A percentile compares a stretch with the other conserved stretches of the same genome.
phyloP scores from a whole-genome alignment of 2,888 invertebrate species.

The Marronus borbonicus region DNA sequence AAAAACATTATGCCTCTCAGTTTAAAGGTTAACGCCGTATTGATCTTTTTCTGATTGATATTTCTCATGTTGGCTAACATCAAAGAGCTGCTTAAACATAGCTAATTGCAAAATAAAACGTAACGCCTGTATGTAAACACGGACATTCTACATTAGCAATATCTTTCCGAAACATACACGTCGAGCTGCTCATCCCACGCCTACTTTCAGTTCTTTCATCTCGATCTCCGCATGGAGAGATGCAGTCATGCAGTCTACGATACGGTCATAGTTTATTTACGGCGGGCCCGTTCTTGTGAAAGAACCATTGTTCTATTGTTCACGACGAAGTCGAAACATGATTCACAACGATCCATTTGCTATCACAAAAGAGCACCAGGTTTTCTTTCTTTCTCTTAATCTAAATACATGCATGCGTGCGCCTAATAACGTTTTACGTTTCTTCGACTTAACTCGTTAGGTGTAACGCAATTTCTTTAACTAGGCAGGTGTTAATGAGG shows the following conservation, averaged over 20 bases:
- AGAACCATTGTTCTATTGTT: conserved; percentile 44
- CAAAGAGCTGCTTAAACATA: no score
- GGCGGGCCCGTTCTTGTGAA: conserved; percentile 12
- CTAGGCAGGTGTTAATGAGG: conserved; percentile 34
- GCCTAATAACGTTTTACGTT: background rate
- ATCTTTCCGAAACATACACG: background rate
- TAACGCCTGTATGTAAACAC: no score
- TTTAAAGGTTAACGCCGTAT: no score
- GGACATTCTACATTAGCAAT: no score
- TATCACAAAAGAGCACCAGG: conserved; percentile 16
- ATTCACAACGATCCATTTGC: conserved; percentile 25
- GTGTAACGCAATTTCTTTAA: conserved; percentile 1
- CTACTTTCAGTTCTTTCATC: conserved; percentile 36
- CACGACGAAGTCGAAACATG: conserved; percentile 24
- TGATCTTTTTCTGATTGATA: no score
- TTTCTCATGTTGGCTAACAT: no score
- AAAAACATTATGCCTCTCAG: no score
- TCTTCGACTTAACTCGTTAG: background rate
- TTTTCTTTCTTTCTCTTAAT: conserved; percentile 9
- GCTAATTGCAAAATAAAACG: no score
- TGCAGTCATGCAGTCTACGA: conserved; percentile 43
- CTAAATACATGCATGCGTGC: background rate
- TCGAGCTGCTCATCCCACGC: conserved; percentile 18
- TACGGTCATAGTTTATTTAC: conserved; percentile 43
- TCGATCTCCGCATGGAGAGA: background rate